Conservation (phyloP, 2,113 vertebrate species). For the human region GRCh38 chr1:210943001-210943500, state of each 20-base stretch:
- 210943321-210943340: too few relatives aligned
- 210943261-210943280: neutral
- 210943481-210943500: too few relatives aligned
- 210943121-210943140: neutral
- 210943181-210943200: neutral
- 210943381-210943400: too few relatives aligned
- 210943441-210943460: too few relatives aligned
- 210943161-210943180: neutral
- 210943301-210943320: neutral
- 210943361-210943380: too few relatives aligned
- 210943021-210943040: neutral
- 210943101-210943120: neutral
- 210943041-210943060: neutral
- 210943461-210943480: too few relatives aligned
- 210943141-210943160: neutral
- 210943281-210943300: neutral
- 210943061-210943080: neutral
- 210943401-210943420: too few relatives aligned
- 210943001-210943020: neutral
- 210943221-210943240: neutral
- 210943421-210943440: too few relatives aligned
- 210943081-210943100: neutral
- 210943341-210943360: too few relatives aligned
- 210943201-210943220: neutral
- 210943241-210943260: neutral